A percentile compares a stretch with the other conserved stretches of the same genome.
Conservation (phyloP, 2,113 vertebrate genomes). For the Peromyscus leucopus region DNA sequence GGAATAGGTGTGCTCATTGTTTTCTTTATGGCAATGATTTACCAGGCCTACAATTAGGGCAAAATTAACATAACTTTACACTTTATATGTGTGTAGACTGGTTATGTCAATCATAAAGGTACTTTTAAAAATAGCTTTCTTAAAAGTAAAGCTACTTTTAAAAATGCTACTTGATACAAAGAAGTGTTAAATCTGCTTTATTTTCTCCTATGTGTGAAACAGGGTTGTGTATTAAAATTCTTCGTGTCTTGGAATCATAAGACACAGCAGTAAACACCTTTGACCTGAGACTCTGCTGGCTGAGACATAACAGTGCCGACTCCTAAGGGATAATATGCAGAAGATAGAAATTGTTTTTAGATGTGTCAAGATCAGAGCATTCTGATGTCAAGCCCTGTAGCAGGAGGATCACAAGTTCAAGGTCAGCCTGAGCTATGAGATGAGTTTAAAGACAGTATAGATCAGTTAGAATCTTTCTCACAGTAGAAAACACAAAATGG, state of each 20-base stretch:
- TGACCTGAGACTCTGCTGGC: not conserved
- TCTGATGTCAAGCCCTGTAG: not conserved
- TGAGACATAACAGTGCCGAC: not conserved
- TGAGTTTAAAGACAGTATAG: not conserved
- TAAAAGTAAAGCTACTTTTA: not conserved
- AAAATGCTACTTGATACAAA: not conserved
- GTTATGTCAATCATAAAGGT: not conserved
- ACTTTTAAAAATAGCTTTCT: not conserved
- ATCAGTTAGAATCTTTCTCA: not conserved
- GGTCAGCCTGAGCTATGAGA: not conserved
- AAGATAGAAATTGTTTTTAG: not conserved
- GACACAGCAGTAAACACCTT: not conserved
- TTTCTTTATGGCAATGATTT: not conserved
- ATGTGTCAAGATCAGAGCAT: not conserved
- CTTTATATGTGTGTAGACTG: not conserved
- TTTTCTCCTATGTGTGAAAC: not conserved
- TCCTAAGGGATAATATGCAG: not conserved
- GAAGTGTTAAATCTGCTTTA: not conserved
- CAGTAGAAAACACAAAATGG: not conserved
- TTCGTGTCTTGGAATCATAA: not conserved
- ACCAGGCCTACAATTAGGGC: too few species aligned
- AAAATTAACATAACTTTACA: not conserved
- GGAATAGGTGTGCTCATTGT: rapidly evolving
- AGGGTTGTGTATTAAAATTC: not conserved
- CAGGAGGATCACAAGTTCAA: not conserved